These are phyloP conservation scores for Sciurus niger DNA, from an alignment of 2,113 vertebrate species.

Conservation along the genomic window DNA sequence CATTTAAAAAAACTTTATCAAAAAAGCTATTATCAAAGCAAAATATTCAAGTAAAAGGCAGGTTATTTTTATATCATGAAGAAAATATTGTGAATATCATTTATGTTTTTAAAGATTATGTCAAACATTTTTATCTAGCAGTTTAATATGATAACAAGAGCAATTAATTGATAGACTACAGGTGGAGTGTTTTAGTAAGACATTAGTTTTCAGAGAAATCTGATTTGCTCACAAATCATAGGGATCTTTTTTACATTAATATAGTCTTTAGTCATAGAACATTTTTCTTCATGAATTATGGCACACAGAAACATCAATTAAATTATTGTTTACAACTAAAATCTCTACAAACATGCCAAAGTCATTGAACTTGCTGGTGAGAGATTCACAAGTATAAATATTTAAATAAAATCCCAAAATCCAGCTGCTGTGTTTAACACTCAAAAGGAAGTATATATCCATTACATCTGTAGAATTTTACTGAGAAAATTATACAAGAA, in stretches of 20 bases:
- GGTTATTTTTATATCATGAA: neutral
- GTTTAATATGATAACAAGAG: neutral
- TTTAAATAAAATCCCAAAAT: constrained; percentile 66
- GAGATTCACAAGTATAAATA: constrained; percentile 62
- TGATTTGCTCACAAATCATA: neutral
- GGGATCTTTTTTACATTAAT: neutral
- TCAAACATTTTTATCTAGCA: neutral
- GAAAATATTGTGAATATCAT: neutral
- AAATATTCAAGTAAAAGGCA: neutral
- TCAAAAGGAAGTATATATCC: constrained; percentile 58
- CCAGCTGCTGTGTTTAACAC: constrained; percentile 55
- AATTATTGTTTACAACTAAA: constrained; percentile 53
- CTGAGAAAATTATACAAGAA: constrained; percentile 11
- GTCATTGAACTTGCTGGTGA: neutral
- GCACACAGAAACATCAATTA: constrained; percentile 55
- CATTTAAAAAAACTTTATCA: neutral
- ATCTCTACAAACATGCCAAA: neutral
- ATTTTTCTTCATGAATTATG: constrained; percentile 7
- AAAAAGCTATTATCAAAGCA: neutral
- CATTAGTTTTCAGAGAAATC: neutral
- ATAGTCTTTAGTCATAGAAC: neutral
- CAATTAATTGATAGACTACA: neutral
- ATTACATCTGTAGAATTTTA: constrained; percentile 56
- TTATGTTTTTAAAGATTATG: neutral
- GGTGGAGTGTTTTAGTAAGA: neutral